A percentile compares a stretch with the other conserved stretches of the same genome.
These are phyloP conservation scores for Subanguina moxae DNA, from an alignment of 1,140 invertebrate genomes.

Conservation along the genomic window DNA sequence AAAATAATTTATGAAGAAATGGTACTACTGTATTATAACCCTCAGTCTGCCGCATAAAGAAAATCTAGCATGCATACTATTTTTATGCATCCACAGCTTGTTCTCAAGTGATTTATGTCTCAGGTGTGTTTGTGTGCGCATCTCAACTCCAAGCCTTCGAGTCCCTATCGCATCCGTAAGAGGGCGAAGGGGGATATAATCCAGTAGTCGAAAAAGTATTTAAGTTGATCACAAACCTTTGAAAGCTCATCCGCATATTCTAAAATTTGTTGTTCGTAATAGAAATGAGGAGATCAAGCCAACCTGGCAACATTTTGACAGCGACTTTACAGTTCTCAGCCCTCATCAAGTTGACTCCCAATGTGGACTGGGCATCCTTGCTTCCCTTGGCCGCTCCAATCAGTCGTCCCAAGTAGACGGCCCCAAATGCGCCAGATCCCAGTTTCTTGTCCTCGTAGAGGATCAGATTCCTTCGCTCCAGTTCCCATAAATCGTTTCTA, in stretches of 20 bases:
- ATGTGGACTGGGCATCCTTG: conserved; percentile 48
- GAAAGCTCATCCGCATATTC: conserved; percentile 60
- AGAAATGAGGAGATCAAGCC: neutral
- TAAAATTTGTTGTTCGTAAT: conserved; percentile 30
- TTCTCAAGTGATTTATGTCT: no score
- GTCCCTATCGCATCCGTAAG: no score
- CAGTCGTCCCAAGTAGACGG: conserved; percentile 55
- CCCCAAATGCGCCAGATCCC: conserved; percentile 53
- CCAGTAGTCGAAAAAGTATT: neutral
- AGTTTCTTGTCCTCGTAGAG: conserved; percentile 58
- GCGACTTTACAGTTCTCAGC: conserved; percentile 60
- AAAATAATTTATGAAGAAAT: no score
- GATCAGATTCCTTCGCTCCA: conserved; percentile 55
- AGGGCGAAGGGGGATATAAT: no score
- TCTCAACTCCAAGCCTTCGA: no score
- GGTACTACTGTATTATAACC: no score
- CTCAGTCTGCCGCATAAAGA: no score
- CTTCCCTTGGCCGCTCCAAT: conserved; percentile 46
- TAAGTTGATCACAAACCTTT: conserved; percentile 1
- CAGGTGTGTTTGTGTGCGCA: no score
- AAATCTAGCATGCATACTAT: no score
- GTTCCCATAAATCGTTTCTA: conserved; percentile 52
- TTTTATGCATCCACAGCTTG: no score
- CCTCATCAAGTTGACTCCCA: conserved; percentile 56
- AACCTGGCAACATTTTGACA: conserved; percentile 61